Evolutionary conservation across 2,113 vertebrate species (phyloP).

Genomic region (Rhinichthys klamathensis): DNA sequence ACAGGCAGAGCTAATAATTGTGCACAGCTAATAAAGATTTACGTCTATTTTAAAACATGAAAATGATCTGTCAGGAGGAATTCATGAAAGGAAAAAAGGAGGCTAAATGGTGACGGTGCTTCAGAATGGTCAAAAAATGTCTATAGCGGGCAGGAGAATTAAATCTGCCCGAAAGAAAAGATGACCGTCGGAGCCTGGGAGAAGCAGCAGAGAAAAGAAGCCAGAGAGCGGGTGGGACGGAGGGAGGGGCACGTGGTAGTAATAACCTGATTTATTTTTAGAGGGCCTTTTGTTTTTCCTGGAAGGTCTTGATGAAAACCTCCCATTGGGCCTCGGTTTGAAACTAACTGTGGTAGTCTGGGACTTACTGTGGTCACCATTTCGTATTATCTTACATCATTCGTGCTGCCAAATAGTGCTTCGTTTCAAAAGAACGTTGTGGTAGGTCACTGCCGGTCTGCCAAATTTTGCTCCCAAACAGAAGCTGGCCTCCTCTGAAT

Average conservation of each 20-base stretch:
- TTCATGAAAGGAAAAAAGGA: not conserved
- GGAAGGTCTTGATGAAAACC: constrained; percentile 55
- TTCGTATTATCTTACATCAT: constrained; percentile 55
- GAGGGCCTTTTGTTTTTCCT: constrained; percentile 59
- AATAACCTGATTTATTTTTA: constrained; percentile 62
- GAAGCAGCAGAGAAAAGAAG: constrained; percentile 38
- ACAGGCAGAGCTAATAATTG: constrained; percentile 28
- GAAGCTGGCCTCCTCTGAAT: constrained; percentile 48
- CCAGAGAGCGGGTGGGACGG: constrained; percentile 29
- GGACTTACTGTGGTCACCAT: constrained; percentile 50
- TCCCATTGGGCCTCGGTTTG: constrained; percentile 50
- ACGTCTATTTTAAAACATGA: constrained; percentile 21
- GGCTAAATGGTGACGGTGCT: constrained; percentile 37
- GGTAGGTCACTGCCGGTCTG: constrained; percentile 42
- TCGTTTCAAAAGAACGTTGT: constrained; percentile 50
- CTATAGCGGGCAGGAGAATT: constrained; percentile 34
- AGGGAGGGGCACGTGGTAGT: constrained; percentile 49
- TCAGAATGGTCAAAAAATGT: constrained; percentile 39
- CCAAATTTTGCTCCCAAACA: constrained; percentile 50
- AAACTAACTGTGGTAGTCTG: constrained; percentile 54
- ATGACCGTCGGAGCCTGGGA: constrained; percentile 15
- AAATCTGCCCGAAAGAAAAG: constrained; percentile 43
- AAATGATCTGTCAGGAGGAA: constrained; percentile 10
- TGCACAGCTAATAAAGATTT: constrained; percentile 11
- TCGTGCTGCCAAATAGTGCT: constrained; percentile 40